Base-by-base conservation (phyloP, 2,113 vertebrate genomes). In the Balaeniceps rex region DNA sequence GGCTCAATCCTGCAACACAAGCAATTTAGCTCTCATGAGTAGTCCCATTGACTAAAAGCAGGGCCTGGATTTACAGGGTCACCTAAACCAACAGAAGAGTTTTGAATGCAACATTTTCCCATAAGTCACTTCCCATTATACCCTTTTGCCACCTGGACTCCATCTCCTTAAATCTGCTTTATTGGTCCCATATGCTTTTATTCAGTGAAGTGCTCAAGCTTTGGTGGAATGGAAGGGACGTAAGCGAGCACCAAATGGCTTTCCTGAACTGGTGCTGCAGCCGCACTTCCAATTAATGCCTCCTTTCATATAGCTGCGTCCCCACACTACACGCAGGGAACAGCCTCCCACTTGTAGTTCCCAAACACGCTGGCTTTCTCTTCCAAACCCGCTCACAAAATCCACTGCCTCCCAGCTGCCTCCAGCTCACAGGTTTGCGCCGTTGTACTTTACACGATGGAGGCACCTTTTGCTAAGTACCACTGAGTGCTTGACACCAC, bases 111-210 rank as follows among this genome's bases (percentile, higher is more conserved):
- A 88, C 84, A 60, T 97, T 97, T 97, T 96, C 94, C 95, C 93
- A 77, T 97, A 97, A 95, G 94, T 95, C 96, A 97, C 84, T 96
- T 97, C 93, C 87, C 89, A 97, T 95, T 96, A 97, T 96, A 91
- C 19, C 63, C 87, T 91, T 94, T 94, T 97, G 94, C 97, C 95
- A 96, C 96, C 96, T 97, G 96, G 94, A 85, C 94, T 95, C 87
- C 95, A 93, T 95, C 94, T 93, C 75, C 75, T 90, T 94, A 94
- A 95, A 87, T 94, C 63, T 91, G 74, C 54, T 95, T 96, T 95
- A 96, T 96, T 97, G 66, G 83, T 97, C 96, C 94, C 95, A 95
- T 88, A 96, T 95, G 96, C 60, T 63, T 87, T 87, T 89, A 94
- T 95, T 85, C 70, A 92, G 42, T 2, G 0, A 93, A 96, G 84